These are phyloP conservation scores for Molorchus minor DNA, from an alignment of 2,888 invertebrate species.

Conservation along the genomic window DNA sequence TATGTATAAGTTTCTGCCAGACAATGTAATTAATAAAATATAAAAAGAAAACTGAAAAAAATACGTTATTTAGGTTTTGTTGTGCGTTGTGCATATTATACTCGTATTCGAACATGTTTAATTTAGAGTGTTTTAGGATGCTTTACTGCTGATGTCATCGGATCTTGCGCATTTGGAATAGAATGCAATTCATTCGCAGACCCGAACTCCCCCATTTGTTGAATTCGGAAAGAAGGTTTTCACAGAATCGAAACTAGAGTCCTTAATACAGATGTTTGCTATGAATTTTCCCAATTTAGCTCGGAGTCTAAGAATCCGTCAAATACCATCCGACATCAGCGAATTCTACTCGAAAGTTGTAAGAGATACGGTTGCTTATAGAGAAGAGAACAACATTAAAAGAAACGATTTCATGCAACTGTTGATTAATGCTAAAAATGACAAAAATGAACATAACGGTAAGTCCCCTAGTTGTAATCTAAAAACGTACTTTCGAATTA, in stretches of 20 bases:
- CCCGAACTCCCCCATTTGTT: conserved; percentile 61
- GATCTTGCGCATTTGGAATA: conserved; percentile 66
- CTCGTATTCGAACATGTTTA: too few relatives aligned
- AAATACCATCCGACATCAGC: conserved; percentile 41
- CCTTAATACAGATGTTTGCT: conserved; percentile 13
- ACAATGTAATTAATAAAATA: too few relatives aligned
- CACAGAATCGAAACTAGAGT: conserved; percentile 1
- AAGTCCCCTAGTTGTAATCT: too few relatives aligned
- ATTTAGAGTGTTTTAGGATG: neutral
- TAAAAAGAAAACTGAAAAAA: too few relatives aligned
- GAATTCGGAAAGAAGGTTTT: conserved; percentile 35
- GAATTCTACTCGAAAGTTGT: conserved; percentile 63
- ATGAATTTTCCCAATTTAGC: conserved; percentile 34
- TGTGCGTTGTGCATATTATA: too few relatives aligned
- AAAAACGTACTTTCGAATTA: too few relatives aligned
- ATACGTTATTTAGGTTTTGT: too few relatives aligned
- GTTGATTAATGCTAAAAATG: conserved; percentile 51
- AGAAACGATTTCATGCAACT: conserved; percentile 67
- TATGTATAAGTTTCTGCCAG: too few relatives aligned
- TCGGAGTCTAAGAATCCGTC: conserved; percentile 36
- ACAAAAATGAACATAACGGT: conserved; percentile 5
- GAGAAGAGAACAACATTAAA: conserved; percentile 60
- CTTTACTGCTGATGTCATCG: conserved; percentile 1
- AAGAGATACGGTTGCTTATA: conserved; percentile 59
- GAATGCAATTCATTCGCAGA: conserved; percentile 67